Conservation (phyloP, 2,797 vertebrate species). For the Coregonus ussuriensis region DNA sequence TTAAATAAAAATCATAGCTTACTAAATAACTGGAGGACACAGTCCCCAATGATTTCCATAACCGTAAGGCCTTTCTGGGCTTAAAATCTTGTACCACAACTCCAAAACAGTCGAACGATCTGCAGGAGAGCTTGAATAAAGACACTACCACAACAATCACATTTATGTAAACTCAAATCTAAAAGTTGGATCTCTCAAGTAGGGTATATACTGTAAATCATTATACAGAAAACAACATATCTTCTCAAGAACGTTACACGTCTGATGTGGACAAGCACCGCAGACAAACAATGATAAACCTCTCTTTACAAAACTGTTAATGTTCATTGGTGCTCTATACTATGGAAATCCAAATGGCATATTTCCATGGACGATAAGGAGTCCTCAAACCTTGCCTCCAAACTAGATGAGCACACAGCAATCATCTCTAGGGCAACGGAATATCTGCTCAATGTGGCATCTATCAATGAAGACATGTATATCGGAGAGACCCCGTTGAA, state of each 20-base stretch:
- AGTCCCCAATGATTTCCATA: background rate
- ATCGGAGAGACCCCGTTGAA: slow-evolving; percentile 8
- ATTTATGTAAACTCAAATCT: too few relatives aligned
- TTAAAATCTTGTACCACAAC: too few relatives aligned
- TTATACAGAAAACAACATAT: background rate
- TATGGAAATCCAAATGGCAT: background rate
- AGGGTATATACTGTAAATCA: too few relatives aligned
- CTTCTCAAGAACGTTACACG: background rate
- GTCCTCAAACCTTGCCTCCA: too few relatives aligned
- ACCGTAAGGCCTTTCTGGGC: background rate
- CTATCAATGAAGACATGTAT: slow-evolving; percentile 44
- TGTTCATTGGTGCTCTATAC: background rate
- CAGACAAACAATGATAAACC: background rate
- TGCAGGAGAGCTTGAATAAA: too few relatives aligned
- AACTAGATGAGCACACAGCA: background rate
- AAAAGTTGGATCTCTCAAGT: too few relatives aligned
- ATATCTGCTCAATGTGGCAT: background rate
- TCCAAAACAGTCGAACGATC: too few relatives aligned
- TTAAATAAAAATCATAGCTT: slow-evolving; percentile 78
- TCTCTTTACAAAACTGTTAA: background rate
- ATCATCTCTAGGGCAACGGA: background rate
- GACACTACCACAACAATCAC: too few relatives aligned
- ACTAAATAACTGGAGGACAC: slow-evolving; percentile 42
- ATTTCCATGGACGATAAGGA: background rate
- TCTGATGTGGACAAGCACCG: background rate